Percentiles rank a stretch among this genome's conserved stretches.
These are phyloP conservation scores for Himantopus leucocephalus DNA, from an alignment of 2,113 vertebrate genomes.

Conservation along the genomic window DNA sequence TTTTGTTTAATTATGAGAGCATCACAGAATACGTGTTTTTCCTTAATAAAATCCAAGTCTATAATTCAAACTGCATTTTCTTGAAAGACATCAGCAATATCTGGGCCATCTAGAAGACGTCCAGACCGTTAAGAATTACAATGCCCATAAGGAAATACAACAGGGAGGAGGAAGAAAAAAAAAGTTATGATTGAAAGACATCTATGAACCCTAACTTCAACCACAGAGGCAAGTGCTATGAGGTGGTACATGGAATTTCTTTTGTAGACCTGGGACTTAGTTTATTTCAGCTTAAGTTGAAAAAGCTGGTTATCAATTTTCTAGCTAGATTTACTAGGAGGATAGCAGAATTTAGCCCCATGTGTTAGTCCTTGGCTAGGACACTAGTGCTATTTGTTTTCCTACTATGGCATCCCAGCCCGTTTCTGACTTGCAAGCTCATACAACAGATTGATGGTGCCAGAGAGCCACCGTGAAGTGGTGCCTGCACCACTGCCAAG, in stretches of 20 bases:
- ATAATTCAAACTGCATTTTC: neutral
- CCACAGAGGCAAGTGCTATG: neutral
- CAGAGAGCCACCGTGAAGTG: neutral
- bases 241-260: neutral
- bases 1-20: conserved; percentile 27
- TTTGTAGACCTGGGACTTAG: neutral
- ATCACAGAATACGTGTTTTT: neutral
- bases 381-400: conserved; percentile 29
- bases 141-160: neutral
- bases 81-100: neutral
- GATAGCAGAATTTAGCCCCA: neutral
- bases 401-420: neutral
- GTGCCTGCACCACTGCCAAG: neutral
- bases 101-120: neutral
- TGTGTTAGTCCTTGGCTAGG: conserved; percentile 45
- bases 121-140: neutral
- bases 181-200: neutral
- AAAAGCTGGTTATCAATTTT: neutral
- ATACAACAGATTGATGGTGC: neutral
- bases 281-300: neutral
- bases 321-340: neutral
- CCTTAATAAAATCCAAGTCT: neutral
- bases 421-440: neutral
- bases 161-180: rapidly evolving
- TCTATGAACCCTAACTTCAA: neutral